phyloP scores from a whole-genome alignment of 2,113 vertebrate species.

The Takifugu flavidus region DNA sequence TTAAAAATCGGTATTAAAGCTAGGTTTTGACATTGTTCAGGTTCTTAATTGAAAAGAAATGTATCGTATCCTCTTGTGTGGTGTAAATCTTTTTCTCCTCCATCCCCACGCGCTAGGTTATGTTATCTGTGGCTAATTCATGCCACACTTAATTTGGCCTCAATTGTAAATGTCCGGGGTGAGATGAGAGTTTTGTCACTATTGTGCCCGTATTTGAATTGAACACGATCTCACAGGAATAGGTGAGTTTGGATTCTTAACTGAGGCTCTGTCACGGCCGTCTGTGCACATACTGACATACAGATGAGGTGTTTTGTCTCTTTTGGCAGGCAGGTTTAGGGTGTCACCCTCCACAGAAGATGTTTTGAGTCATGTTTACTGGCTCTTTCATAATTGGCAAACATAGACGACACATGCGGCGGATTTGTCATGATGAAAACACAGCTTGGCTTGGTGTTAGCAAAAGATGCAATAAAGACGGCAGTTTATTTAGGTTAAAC shows the following conservation, averaged over 20 bases:
- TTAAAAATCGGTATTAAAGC: slow-evolving; percentile 64
- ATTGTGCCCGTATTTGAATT: slow-evolving; percentile 56
- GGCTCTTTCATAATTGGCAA: slow-evolving; percentile 62
- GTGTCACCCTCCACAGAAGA: slow-evolving; percentile 54
- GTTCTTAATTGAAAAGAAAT: slow-evolving; percentile 71
- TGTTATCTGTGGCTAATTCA: slow-evolving; percentile 76
- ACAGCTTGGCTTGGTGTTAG: slow-evolving; percentile 61
- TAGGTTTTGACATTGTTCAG: slow-evolving; percentile 61
- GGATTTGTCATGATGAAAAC: slow-evolving; percentile 79
- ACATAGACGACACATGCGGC: slow-evolving; percentile 60
- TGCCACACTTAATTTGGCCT: slow-evolving; percentile 76
- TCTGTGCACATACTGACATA: slow-evolving; percentile 20
- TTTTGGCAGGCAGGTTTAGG: slow-evolving; percentile 19
- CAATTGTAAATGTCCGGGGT: slow-evolving; percentile 73
- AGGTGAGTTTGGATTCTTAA: slow-evolving; percentile 50
- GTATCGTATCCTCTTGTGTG: slow-evolving; percentile 72
- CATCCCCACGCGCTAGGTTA: slow-evolving; percentile 66
- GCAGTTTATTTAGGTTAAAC: slow-evolving; percentile 75
- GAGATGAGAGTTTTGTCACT: slow-evolving; percentile 61
- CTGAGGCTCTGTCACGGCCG: slow-evolving; percentile 37
- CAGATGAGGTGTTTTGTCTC: not conserved
- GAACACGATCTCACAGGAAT: slow-evolving; percentile 61
- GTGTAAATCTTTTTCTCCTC: slow-evolving; percentile 70
- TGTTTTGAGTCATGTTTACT: slow-evolving; percentile 51
- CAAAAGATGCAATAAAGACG: slow-evolving; percentile 67